Evolutionary conservation across 2,797 vertebrate genomes (phyloP).

Genomic region (Falco berigora): DNA sequence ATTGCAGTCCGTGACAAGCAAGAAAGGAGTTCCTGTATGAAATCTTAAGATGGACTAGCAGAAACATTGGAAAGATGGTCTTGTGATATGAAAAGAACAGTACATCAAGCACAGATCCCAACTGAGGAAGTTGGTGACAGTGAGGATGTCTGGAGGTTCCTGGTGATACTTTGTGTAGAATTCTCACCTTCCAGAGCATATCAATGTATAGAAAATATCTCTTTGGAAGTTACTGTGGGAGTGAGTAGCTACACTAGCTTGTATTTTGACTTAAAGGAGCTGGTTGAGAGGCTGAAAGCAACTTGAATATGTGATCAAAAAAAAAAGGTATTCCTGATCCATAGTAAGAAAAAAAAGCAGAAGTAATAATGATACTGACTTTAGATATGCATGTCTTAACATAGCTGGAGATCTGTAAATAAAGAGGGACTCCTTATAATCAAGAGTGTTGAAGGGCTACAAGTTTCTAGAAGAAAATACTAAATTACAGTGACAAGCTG

Average conservation of each 20-base stretch:
- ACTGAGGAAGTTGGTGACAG: too few species aligned
- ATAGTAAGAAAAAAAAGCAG: not conserved
- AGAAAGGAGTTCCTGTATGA: not conserved
- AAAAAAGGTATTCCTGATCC: not conserved
- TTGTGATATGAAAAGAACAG: not conserved
- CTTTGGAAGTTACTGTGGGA: not conserved
- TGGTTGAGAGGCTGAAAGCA: not conserved
- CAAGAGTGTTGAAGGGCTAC: not conserved
- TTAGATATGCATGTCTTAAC: not conserved
- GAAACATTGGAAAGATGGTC: not conserved
- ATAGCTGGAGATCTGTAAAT: not conserved
- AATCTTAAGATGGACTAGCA: not conserved
- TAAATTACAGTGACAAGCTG: not conserved
- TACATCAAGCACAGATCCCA: not conserved
- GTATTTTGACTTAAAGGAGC: not conserved
- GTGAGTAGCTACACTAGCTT: not conserved
- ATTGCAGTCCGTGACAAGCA: not conserved
- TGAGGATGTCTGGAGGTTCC: too few species aligned
- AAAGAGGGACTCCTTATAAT: not conserved
- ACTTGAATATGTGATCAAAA: not conserved
- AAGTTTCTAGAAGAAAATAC: not conserved
- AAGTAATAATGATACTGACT: not conserved
- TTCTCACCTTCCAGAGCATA: not conserved
- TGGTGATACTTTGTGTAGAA: too few species aligned
- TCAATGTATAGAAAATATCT: not conserved